phyloP scores from a whole-genome alignment of 2,888 invertebrate genomes.

The Tinea pellionella region DNA sequence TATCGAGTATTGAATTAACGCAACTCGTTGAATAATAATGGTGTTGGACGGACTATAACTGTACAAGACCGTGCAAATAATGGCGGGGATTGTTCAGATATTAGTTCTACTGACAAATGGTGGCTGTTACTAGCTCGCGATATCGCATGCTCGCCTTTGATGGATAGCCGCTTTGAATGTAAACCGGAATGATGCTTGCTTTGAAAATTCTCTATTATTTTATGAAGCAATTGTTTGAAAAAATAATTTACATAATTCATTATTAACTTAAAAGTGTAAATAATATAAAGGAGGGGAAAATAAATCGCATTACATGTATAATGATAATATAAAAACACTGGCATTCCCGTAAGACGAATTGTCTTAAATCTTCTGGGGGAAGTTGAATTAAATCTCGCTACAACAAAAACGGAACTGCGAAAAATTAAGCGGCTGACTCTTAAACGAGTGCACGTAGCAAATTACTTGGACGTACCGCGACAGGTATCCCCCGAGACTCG shows the following conservation, averaged over 20 bases:
- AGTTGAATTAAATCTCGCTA: constrained; percentile 39
- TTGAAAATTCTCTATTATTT: neutral
- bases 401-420: constrained; percentile 31
- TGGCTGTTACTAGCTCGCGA: constrained; percentile 34
- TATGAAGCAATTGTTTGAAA: neutral
- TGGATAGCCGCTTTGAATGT: constrained; percentile 29
- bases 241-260: neutral
- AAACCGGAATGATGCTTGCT: constrained; percentile 7
- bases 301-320: neutral
- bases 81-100: constrained; percentile 43
- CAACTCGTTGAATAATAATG: neutral
- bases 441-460: constrained; percentile 24
- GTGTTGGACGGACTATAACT: constrained; percentile 6
- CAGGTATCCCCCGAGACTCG: constrained; percentile 52
- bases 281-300: neutral
- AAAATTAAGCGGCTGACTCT: constrained; percentile 28
- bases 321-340: constrained; percentile 11
- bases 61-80: constrained; percentile 27
- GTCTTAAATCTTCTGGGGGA: constrained; percentile 29
- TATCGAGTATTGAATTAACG: neutral
- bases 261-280: neutral
- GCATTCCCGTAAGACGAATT: constrained; percentile 24
- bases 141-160: constrained; percentile 43
- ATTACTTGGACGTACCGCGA: constrained; percentile 29
- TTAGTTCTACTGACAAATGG: constrained; percentile 48